Evolutionary conservation across 2,888 invertebrate species (phyloP), one percentile per base, ranked within the genome.

Genomic region (Ormia ochracea): DNA sequence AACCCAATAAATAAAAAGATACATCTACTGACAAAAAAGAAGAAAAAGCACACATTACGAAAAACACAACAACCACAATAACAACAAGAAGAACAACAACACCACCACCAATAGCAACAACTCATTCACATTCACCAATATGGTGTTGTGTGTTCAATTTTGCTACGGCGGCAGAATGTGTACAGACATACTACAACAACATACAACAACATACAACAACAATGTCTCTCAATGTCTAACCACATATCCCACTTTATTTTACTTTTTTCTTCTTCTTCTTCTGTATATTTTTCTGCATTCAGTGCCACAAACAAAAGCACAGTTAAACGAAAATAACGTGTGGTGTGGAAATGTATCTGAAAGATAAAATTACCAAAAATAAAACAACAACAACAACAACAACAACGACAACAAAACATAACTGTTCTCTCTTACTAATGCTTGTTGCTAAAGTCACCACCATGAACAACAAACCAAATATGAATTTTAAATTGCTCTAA

Each of bases 1-100:
- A 86, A 85, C 87, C 88, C 74, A 65, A 68, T 65, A 50, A 66
- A 63, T 31, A 38, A 61, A 68, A 77, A 70, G 69, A 69, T 56
- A 77, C 56, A 41, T 56, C 48, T 33, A 45, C 41, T 31, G 14
- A 65, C 56, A 63, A 38, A 65, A 77, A 77, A 70, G 12, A 45
- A 70, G 59, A 52, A 74, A 65, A 74, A 65, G 48, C 73, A 74
- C 48, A 66, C 56, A 9, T 21, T n/a, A n/a, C 4, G 21, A 23
- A 12, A 70, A 59, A 50, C 43, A 36, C 1, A 36, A 36, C 10
- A 36, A 36, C 1, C 10, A 36, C 10, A n/a, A n/a, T n/a, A n/a
- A n/a, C n/a, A n/a, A n/a, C n/a, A n/a, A n/a, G n/a, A n/a, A n/a
- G n/a, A n/a, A n/a, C n/a, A n/a, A n/a, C n/a, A n/a, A n/a, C n/a